Evolutionary conservation across 2,888 invertebrate species (phyloP).

Genomic region (Graphium colonna): DNA sequence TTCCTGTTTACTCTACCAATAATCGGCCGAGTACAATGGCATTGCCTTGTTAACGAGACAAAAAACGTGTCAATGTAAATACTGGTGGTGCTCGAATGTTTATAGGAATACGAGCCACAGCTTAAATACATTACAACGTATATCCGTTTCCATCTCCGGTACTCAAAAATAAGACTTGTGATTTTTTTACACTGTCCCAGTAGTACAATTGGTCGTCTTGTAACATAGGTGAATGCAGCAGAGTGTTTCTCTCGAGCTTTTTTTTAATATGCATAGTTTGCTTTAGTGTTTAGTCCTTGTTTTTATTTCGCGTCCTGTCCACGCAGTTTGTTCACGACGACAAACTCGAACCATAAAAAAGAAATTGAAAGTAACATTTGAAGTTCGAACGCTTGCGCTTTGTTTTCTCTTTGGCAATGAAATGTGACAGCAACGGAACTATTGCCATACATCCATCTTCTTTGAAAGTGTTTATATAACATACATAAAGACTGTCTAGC

Average conservation of each 20-base stretch:
- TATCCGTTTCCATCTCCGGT: conserved; percentile 34
- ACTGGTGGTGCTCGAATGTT: conserved; percentile 46
- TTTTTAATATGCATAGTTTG: conserved; percentile 48
- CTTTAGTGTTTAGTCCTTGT: conserved; percentile 59
- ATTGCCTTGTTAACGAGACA: conserved; percentile 64
- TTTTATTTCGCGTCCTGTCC: conserved; percentile 44
- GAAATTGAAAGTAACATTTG: conserved; percentile 63
- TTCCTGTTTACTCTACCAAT: conserved; percentile 70
- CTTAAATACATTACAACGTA: conserved; percentile 37
- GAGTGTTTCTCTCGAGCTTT: conserved; percentile 50
- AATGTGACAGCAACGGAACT: conserved; percentile 3
- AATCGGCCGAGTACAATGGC: conserved; percentile 57
- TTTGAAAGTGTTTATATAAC: background rate
- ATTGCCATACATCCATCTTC: conserved; percentile 1
- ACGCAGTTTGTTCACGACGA: conserved; percentile 42
- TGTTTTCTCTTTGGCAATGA: conserved; percentile 9
- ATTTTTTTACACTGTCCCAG: conserved; percentile 12
- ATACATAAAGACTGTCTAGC: background rate
- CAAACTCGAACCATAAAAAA: conserved; percentile 40
- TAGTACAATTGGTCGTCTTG: conserved; percentile 22
- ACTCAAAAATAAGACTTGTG: conserved; percentile 25
- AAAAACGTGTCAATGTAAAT: conserved; percentile 72
- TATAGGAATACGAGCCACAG: conserved; percentile 45
- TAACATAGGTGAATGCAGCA: conserved; percentile 43
- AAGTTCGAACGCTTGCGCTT: conserved; percentile 34